Evolutionary conservation across 1,140 invertebrate genomes (phyloP), one percentile per base, ranked within the genome.

Genomic region (Aradophagus sp.): DNA sequence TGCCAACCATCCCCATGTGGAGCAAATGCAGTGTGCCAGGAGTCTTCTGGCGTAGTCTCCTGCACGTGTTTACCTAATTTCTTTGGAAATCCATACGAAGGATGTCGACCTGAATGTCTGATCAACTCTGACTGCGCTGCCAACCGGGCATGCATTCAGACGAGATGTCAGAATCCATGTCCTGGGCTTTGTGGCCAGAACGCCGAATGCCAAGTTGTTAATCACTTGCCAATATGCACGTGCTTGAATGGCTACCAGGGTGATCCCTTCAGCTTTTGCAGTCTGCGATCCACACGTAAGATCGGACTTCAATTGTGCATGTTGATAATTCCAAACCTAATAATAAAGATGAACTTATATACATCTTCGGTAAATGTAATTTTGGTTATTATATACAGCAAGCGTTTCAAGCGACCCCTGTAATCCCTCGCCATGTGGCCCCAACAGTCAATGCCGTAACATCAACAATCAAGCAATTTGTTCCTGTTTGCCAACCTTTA

Each of bases 1-100:
- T 93, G 92, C 75, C 83, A 81, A 58, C 90, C 91, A 17, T 90
- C 88, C 31, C 91, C 92, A 0, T 94, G 92, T 80, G 93, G 92
- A 26, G 76, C 89, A 2, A 93, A 94, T 81, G 92, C 92, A 12
- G 73, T 90, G 12, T 94, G 93, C 74, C 87, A 88, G 74, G 90
- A 91, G 79, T 87, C 87, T 56, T 88, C 89, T 66, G 87, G 89
- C 20, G 88, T 89, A 15, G 91, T 89, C 11, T 87, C 90, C 20
- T 95, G 93, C 77, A 86, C 88, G 35, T 94, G 93, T 80, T 79
- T 90, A 8, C 84, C 88, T 1, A 89, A 91, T 19, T 93, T 92
- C 74, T n/a, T n/a, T n/a, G n/a, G n/a, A n/a, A n/a, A n/a, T n/a
- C n/a, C n/a, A n/a, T n/a, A n/a, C n/a, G 88, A 91, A 76, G 90